Base-by-base conservation (phyloP, 2,797 vertebrate genomes). In the Danio kyathit region DNA sequence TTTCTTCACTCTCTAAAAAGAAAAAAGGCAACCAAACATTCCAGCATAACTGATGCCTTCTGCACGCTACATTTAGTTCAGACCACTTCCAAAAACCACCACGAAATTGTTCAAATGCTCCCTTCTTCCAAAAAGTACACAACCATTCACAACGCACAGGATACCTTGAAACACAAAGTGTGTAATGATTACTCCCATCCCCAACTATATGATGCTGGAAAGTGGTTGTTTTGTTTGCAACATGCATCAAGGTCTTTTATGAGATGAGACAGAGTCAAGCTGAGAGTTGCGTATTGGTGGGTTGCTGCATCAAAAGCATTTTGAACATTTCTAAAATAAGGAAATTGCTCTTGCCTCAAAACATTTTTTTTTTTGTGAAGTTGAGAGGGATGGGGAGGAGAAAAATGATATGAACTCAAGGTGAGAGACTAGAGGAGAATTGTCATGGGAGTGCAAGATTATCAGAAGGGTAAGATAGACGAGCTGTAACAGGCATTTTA, bases 401-500 rank as follows among this genome's bases (percentile, higher is more conserved):
- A 57, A 57, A 65, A 40, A 40, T 40, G 7, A 73, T 61, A 80
- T 80, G 59, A 80, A 73, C 77, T 72, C 48, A 73, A 73, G 57
- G 77, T 80, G 77, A 80, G 69, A 72, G 59, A 80, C 59, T 72
- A 64, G 77, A 73, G 49, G 38, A 80, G 77, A 80, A 72, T 56
- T 56, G 69, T 56, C 77, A 72, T 64, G 77, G 59, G 69, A 80
- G 57, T 6, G 16, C 14, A 52, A n/a, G 67, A 80, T 80, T 80
- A 73, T 73, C 48, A 72, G 67, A 63, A 75, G 71, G 63, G 72
- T 56, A 19, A 82, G 74, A 48, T 48, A 73, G 75, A 57, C 12
- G 54, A 61, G 46, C 54, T 11, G 65, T 67, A 51, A 69, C 70
- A 75, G 41, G 67, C 59, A 80, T 80, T 80, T 44, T 72, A 80